Evolutionary conservation across 2,888 invertebrate genomes (phyloP).

Genomic region (Diploptera punctata): DNA sequence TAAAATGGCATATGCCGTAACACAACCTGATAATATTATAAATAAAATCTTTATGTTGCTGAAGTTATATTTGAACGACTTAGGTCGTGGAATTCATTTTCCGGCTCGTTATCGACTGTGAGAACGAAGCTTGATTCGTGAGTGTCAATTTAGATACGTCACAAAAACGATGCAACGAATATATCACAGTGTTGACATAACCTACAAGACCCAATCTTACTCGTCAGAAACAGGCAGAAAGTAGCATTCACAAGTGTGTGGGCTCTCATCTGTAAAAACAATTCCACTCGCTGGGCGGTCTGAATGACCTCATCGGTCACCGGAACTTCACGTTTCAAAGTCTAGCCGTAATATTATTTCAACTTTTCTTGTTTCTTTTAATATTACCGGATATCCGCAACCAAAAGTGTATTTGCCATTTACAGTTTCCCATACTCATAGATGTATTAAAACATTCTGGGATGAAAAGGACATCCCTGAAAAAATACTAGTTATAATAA

Average conservation of each 20-base stretch:
- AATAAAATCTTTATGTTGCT: background rate
- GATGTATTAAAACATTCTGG: no score
- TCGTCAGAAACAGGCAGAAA: background rate
- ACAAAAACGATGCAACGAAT: background rate
- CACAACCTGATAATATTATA: no score
- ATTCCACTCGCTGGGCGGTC: background rate
- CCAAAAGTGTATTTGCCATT: no score
- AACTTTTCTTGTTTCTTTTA: background rate
- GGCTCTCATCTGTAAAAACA: conserved; percentile 7
- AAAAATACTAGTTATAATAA: no score
- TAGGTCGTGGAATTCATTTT: background rate
- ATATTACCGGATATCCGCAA: conserved; percentile 6
- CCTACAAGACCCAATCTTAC: background rate
- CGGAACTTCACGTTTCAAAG: background rate
- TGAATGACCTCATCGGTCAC: background rate
- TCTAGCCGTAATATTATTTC: background rate
- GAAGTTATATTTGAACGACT: background rate
- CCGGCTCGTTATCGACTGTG: no score
- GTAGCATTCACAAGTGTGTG: background rate
- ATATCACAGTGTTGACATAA: background rate
- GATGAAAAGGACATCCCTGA: no score
- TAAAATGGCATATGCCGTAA: no score
- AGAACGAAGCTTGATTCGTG: no score
- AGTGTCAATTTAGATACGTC: background rate
- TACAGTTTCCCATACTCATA: no score